Conservation (phyloP, 2,797 vertebrate species). For the Pseudotriccus pelzelni region DNA sequence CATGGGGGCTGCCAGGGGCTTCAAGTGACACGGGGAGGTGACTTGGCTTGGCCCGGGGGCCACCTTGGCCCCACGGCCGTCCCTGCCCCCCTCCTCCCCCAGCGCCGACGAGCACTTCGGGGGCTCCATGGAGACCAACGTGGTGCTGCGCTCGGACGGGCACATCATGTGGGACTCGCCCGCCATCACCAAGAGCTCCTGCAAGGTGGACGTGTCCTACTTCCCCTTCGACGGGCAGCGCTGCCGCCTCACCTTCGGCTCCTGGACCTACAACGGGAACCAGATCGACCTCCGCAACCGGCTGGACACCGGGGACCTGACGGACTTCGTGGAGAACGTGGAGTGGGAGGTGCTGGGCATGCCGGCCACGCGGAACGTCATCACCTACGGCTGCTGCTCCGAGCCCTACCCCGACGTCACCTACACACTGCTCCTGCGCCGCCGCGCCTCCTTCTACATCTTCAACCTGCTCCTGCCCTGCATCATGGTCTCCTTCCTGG, state of each 20-base stretch:
- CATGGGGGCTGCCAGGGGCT: rapidly evolving
- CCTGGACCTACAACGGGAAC: slow-evolving; percentile 91
- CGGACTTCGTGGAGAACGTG: slow-evolving; percentile 89
- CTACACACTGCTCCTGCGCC: slow-evolving; percentile 85
- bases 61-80: rapidly evolving
- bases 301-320: slow-evolving; percentile 79
- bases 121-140: slow-evolving; percentile 88
- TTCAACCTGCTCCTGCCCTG: slow-evolving; percentile 92
- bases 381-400: slow-evolving; percentile 89
- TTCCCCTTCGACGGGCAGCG: slow-evolving; percentile 90
- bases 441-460: slow-evolving; percentile 89
- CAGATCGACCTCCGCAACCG: slow-evolving; percentile 85
- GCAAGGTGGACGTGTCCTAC: slow-evolving; percentile 89
- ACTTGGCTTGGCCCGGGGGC: background rate
- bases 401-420: slow-evolving; percentile 92
- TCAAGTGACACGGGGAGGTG: rapidly evolving
- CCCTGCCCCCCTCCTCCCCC: background rate
- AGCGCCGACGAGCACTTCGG: slow-evolving; percentile 85
- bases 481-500: slow-evolving; percentile 91
- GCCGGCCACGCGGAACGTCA: slow-evolving; percentile 85
- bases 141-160: slow-evolving; percentile 85
- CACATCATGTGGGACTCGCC: slow-evolving; percentile 88
- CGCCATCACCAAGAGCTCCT: slow-evolving; percentile 91
- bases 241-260: slow-evolving; percentile 88
- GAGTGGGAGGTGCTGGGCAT: slow-evolving; percentile 93